Percentiles rank a stretch among this genome's conserved stretches.
Evolutionary conservation across 2,797 vertebrate genomes (phyloP).

Genomic region (Limnodromus scolopaceus): DNA sequence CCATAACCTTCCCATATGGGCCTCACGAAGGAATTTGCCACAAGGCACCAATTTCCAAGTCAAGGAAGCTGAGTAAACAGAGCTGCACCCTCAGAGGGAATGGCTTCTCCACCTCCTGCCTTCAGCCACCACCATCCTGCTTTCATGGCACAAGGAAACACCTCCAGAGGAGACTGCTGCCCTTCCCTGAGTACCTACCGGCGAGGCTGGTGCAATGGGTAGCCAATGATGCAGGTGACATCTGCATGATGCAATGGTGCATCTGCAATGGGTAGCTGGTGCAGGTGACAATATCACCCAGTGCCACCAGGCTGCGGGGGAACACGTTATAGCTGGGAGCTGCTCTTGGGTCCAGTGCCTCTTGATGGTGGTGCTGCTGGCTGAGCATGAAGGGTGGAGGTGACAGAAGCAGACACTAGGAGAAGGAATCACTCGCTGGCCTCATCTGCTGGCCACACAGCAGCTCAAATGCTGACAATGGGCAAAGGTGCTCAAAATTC

Average conservation of each 20-base stretch:
- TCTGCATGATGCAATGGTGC: no score
- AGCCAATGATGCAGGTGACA: no score
- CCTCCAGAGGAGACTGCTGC: no score
- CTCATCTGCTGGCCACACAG: accelerated
- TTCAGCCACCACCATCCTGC: neutral
- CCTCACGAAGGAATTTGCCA: neutral
- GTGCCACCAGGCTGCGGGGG: neutral
- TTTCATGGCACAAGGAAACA: neutral
- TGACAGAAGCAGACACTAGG: neutral
- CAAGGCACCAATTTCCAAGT: neutral
- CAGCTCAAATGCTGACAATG: neutral
- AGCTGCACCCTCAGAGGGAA: neutral
- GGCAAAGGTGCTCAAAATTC: neutral
- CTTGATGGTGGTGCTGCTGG: neutral
- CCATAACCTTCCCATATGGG: neutral
- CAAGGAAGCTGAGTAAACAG: neutral
- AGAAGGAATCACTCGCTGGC: neutral
- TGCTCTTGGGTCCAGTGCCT: neutral
- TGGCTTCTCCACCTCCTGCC: neutral
- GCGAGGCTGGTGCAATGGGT: no score
- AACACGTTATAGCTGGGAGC: neutral
- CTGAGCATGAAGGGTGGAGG: neutral
- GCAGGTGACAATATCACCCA: neutral
- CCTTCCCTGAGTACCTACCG: neutral
- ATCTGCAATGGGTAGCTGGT: no score